Percentiles rank a stretch among this genome's conserved stretches.
phyloP scores from a whole-genome alignment of 2,113 vertebrate genomes.

The Passer montanus region DNA sequence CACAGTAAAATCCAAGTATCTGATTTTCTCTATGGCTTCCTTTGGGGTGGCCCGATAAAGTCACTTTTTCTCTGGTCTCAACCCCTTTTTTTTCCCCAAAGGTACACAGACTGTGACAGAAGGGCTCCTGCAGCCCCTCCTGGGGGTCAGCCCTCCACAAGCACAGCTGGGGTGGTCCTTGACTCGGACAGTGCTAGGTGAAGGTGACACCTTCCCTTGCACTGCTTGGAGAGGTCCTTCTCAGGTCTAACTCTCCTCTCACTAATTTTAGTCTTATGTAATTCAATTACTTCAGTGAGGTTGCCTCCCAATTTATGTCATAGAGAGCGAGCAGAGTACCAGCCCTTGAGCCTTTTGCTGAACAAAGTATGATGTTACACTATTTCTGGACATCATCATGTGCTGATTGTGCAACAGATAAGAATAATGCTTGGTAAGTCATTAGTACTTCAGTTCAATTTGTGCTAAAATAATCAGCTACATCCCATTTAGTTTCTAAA shows the following conservation, averaged over 20 bases:
- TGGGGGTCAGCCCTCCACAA: background rate
- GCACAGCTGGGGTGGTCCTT: background rate
- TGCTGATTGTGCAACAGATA: slow-evolving; percentile 48
- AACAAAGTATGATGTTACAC: background rate
- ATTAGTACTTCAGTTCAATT: slow-evolving; percentile 60
- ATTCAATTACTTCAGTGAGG: slow-evolving; percentile 2
- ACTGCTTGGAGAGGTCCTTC: background rate
- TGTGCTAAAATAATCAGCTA: slow-evolving; percentile 64
- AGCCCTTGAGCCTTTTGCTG: background rate
- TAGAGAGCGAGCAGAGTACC: background rate
- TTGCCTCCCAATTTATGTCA: background rate
- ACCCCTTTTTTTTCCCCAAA: rapidly evolving
- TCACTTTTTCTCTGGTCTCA: background rate
- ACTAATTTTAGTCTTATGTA: background rate
- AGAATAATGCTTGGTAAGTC: slow-evolving; percentile 53
- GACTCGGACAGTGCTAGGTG: background rate
- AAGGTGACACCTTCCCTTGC: background rate
- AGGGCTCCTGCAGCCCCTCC: background rate
- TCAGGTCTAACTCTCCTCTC: background rate
- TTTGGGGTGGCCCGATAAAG: background rate
- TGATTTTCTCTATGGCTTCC: background rate
- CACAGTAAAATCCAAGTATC: background rate
- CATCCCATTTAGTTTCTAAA: slow-evolving; percentile 60
- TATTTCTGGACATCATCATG: slow-evolving; percentile 50
- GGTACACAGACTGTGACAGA: background rate